phyloP scores from a whole-genome alignment of 2,888 invertebrate species.

The Tholera decimalis region DNA sequence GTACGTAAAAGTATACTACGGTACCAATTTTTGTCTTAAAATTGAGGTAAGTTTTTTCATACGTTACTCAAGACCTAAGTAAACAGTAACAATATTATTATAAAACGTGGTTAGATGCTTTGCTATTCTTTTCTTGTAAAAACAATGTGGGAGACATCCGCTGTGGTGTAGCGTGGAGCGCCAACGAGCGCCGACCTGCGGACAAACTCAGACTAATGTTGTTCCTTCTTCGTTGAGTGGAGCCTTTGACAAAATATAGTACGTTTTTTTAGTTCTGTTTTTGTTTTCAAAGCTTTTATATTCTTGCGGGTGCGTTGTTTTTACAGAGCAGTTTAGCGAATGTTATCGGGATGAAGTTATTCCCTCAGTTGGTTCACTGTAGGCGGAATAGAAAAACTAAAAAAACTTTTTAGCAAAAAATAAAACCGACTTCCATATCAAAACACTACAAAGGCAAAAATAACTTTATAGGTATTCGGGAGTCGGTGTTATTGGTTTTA shows the following conservation, averaged over 20 bases:
- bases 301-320: slow-evolving; percentile 4
- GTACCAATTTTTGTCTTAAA: slow-evolving; percentile 18
- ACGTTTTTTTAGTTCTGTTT: slow-evolving; percentile 1
- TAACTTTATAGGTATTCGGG: no score
- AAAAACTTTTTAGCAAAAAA: no score
- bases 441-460: no score
- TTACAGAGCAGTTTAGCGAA: slow-evolving; percentile 5
- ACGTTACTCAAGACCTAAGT: slow-evolving; percentile 27
- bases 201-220: background rate
- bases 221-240: slow-evolving; percentile 15
- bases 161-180: background rate
- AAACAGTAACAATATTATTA: slow-evolving; percentile 38
- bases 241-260: slow-evolving; percentile 29
- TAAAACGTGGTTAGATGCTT: slow-evolving; percentile 11
- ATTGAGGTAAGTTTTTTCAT: slow-evolving; percentile 13
- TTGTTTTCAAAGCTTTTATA: slow-evolving; percentile 5
- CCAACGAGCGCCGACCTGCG: no score
- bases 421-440: no score
- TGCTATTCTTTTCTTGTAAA: slow-evolving; percentile 45
- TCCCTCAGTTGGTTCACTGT: no score
- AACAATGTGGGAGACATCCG: slow-evolving; percentile 18
- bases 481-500: no score
- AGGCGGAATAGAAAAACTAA: no score
- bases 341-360: background rate
- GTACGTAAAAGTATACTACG: slow-evolving; percentile 9